These are phyloP conservation scores for Cichladusa arquata DNA, from an alignment of 2,113 vertebrate species.

Conservation along the genomic window DNA sequence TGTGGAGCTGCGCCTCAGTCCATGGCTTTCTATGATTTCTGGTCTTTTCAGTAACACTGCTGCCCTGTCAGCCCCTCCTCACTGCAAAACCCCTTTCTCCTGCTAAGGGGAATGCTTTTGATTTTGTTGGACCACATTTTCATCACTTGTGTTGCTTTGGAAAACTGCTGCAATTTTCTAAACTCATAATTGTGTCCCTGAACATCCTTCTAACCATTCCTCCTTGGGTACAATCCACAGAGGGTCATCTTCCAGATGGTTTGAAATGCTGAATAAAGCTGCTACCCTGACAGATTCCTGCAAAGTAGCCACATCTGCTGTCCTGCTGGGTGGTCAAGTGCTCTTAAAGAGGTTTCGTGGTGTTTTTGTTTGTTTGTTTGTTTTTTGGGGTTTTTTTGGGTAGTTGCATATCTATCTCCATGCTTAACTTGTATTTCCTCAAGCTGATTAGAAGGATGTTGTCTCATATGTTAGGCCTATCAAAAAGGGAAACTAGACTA, in stretches of 20 bases:
- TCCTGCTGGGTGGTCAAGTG: neutral
- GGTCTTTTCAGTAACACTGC: neutral
- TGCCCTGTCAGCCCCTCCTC: neutral
- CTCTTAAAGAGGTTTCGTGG: neutral
- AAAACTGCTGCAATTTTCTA: neutral
- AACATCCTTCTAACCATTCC: neutral
- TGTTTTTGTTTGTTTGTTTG: too few species aligned
- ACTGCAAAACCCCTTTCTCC: neutral
- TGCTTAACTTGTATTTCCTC: neutral
- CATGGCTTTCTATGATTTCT: neutral
- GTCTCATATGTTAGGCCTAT: neutral
- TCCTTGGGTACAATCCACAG: neutral
- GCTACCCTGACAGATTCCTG: neutral
- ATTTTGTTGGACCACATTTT: neutral
- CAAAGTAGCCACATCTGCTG: neutral
- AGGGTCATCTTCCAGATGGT: neutral
- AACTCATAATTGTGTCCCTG: neutral
- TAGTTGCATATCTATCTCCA: neutral
- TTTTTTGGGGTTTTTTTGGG: neutral
- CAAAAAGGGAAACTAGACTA: neutral
- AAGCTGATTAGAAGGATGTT: neutral
- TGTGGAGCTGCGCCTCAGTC: neutral
- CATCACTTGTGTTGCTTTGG: neutral
- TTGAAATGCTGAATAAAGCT: neutral
- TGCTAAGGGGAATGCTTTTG: neutral